Percentiles rank a stretch among this genome's conserved stretches.
phyloP scores from a whole-genome alignment of 2,797 vertebrate species.

The Crotalus adamanteus region DNA sequence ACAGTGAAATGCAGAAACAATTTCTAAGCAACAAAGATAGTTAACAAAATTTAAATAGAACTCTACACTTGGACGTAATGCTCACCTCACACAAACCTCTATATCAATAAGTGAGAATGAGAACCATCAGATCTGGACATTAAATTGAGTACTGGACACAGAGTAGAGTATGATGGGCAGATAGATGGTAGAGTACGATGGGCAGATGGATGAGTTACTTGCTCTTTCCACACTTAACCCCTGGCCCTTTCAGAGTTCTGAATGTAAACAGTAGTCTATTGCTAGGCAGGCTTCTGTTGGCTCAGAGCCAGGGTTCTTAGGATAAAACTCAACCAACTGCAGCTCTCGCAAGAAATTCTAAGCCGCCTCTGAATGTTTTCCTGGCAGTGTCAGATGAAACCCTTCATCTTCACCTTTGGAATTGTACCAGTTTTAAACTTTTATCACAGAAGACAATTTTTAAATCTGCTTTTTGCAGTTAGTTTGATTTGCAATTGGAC shows the following conservation, averaged over 20 bases:
- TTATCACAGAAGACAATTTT: neutral
- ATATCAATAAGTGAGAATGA: neutral
- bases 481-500: neutral
- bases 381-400: neutral
- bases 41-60: neutral
- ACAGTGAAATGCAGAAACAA: neutral
- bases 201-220: neutral
- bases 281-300: neutral
- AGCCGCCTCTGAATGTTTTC: neutral
- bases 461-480: neutral
- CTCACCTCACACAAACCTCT: neutral
- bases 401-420: neutral
- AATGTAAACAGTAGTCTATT: neutral
- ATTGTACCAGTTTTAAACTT: neutral
- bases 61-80: neutral
- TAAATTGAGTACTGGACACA: neutral
- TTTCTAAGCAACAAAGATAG: neutral
- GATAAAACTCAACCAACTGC: neutral
- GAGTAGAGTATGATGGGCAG: neutral
- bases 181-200: neutral
- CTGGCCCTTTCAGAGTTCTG: neutral
- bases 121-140: neutral
- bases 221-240: neutral
- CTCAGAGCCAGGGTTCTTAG: neutral
- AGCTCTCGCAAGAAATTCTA: neutral